Percentiles rank a stretch among this genome's conserved stretches.
These are phyloP conservation scores for Drosophila conformis DNA, from an alignment of 2,888 invertebrate species.

Conservation along the genomic window DNA sequence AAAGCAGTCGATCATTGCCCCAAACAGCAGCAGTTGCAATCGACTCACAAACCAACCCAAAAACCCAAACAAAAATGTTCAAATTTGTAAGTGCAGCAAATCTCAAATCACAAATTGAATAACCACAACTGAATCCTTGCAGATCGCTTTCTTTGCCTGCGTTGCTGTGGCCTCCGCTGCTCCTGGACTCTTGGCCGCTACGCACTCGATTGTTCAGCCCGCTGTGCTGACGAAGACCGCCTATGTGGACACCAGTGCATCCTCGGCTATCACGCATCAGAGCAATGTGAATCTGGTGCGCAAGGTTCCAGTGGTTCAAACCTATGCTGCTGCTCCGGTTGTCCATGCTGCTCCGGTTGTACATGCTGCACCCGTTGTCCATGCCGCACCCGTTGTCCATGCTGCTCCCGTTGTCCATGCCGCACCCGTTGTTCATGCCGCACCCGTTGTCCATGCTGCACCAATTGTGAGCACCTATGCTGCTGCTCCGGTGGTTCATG, in stretches of 20 bases:
- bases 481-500: constrained; percentile 45
- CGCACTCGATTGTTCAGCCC: constrained; percentile 81
- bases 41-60: constrained; percentile 52
- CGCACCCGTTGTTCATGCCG: constrained; percentile 25
- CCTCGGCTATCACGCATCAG: constrained; percentile 86
- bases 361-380: constrained; percentile 45
- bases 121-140: not conserved
- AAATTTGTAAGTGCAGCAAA: constrained; percentile 82
- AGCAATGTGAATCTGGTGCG: constrained; percentile 86
- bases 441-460: constrained; percentile 44
- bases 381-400: constrained; percentile 67
- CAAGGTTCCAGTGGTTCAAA: constrained; percentile 82
- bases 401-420: constrained; percentile 81
- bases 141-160: constrained; percentile 88
- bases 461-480: constrained; percentile 46
- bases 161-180: constrained; percentile 85
- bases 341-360: constrained; percentile 44
- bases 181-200: constrained; percentile 79
- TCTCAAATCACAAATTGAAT: not conserved
- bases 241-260: constrained; percentile 83
- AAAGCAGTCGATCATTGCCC: constrained; percentile 51
- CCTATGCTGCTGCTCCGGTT: constrained; percentile 40
- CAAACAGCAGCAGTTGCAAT: constrained; percentile 77
- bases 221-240: constrained; percentile 81
- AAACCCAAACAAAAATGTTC: constrained; percentile 79